These are phyloP conservation scores for Pipa parva DNA, from an alignment of 2,113 vertebrate genomes.

Conservation along the genomic window DNA sequence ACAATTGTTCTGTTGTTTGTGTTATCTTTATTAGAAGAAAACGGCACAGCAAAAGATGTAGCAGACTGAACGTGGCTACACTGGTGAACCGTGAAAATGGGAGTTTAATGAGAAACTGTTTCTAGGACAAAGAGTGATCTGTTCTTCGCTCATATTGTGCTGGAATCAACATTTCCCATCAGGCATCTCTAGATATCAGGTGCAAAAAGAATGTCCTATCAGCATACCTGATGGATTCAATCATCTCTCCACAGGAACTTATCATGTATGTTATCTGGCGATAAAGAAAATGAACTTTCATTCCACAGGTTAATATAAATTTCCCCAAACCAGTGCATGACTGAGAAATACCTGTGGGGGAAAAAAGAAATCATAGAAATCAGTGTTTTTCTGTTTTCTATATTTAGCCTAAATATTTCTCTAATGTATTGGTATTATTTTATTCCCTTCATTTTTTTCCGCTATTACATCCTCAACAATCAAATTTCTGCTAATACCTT, in stretches of 20 bases:
- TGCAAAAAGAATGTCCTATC: constrained; percentile 27
- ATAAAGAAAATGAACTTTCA: constrained; percentile 4
- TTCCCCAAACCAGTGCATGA: neutral
- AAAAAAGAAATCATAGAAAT: neutral
- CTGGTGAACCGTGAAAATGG: constrained; percentile 38
- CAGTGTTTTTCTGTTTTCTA: no score
- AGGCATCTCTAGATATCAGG: constrained; percentile 25
- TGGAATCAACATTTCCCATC: constrained; percentile 20
- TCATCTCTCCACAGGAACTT: constrained; percentile 16
- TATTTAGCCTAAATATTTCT: no score
- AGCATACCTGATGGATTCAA: constrained; percentile 25
- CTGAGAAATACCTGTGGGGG: neutral
- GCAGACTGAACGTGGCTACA: constrained; percentile 34
- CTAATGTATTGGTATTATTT: no score
- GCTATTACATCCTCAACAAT: no score
- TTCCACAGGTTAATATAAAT: neutral
- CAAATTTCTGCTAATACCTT: no score
- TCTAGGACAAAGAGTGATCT: constrained; percentile 33
- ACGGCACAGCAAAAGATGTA: constrained; percentile 26
- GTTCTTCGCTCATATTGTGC: constrained; percentile 12
- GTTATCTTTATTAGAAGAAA: constrained; percentile 39
- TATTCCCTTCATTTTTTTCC: no score
- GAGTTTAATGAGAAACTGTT: constrained; percentile 36
- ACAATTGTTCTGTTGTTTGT: constrained; percentile 31
- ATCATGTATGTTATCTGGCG: constrained; percentile 20